Evolutionary conservation across 2,888 invertebrate genomes (phyloP).

Genomic region (Cyrtodaria siliqua): DNA sequence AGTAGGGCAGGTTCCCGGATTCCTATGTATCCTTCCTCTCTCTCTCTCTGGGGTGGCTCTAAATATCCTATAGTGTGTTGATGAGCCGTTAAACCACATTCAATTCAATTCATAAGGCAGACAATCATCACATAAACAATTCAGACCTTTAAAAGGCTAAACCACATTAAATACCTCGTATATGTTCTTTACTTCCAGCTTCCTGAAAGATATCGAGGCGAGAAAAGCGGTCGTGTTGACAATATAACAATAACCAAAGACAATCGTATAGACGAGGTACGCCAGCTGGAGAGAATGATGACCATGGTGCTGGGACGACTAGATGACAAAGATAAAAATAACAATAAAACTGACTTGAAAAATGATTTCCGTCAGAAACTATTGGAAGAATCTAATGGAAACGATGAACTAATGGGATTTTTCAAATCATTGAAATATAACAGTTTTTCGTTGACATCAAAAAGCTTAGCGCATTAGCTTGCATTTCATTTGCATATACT

Average conservation of each 20-base stretch:
- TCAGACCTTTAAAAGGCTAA: too few relatives aligned
- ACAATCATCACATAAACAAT: too few relatives aligned
- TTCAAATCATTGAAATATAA: conserved; percentile 31
- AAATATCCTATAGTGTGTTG: too few relatives aligned
- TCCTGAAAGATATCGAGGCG: not conserved
- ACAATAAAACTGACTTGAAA: conserved; percentile 26
- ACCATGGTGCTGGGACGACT: conserved; percentile 31
- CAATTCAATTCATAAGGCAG: too few relatives aligned
- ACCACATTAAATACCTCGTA: too few relatives aligned
- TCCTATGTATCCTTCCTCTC: too few relatives aligned
- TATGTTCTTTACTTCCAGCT: conserved; percentile 1
- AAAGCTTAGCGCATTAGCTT: conserved; percentile 27
- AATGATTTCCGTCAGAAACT: conserved; percentile 27
- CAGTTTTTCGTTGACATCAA: conserved; percentile 20
- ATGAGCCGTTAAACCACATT: too few relatives aligned
- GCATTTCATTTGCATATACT: too few relatives aligned
- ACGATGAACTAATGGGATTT: conserved; percentile 31
- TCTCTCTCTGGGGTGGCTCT: too few relatives aligned
- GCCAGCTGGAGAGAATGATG: conserved; percentile 45
- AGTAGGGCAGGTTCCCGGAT: too few relatives aligned
- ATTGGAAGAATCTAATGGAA: conserved; percentile 32
- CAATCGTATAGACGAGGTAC: conserved; percentile 18
- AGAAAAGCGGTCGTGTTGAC: not conserved
- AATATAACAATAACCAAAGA: not conserved
- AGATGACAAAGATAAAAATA: conserved; percentile 25